Evolutionary conservation across 2,113 vertebrate genomes (phyloP).

Genomic region (Paedocypris sp.): DNA sequence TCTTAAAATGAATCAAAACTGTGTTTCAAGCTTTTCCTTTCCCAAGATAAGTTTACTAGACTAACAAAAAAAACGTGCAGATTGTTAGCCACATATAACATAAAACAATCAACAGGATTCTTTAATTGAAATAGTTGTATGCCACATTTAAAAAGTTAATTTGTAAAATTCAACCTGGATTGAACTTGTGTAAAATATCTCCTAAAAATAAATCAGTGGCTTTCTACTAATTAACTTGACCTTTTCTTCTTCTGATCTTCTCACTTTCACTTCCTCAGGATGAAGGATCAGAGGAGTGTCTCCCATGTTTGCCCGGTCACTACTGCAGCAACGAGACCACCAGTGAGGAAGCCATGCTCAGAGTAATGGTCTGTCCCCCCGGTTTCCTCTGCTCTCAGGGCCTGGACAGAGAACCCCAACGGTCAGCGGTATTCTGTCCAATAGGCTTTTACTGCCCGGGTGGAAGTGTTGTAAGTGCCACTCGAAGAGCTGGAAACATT

Average conservation of each 20-base stretch:
- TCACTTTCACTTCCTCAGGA: conserved; percentile 52
- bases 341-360: conserved; percentile 72
- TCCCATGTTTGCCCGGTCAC: conserved; percentile 66
- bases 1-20: no score
- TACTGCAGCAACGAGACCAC: conserved; percentile 72
- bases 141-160: no score
- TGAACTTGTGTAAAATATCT: no score
- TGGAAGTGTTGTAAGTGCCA: conserved; percentile 63
- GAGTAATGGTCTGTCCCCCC: conserved; percentile 67
- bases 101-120: no score
- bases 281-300: conserved; percentile 62
- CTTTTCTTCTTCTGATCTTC: not conserved
- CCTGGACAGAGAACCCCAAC: conserved; percentile 62
- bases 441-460: conserved; percentile 72
- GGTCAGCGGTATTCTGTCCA: conserved; percentile 65
- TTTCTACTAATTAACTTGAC: no score
- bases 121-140: no score
- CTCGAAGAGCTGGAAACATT: not conserved
- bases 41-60: no score
- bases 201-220: no score
- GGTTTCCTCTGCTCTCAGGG: conserved; percentile 74
- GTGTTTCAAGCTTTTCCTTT: no score
- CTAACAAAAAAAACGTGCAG: no score
- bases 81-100: no score
- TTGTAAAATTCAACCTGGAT: no score